Evolutionary conservation across 2,797 vertebrate species (phyloP).

Genomic region (Synanceia verrucosa): DNA sequence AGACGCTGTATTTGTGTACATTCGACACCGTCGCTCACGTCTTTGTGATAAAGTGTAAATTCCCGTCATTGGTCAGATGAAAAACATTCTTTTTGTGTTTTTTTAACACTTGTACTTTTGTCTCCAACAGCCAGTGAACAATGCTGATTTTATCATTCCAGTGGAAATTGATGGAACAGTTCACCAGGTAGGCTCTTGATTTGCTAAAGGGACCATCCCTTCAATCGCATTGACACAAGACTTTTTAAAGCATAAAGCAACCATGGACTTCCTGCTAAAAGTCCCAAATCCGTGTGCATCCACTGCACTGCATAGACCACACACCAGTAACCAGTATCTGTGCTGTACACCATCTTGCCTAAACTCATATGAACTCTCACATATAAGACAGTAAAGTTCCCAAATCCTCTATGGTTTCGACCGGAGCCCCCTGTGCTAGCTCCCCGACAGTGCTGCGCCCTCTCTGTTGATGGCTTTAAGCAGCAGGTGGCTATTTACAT

Average conservation of each 20-base stretch:
- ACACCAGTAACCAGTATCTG: not conserved
- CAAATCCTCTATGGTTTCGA: not conserved
- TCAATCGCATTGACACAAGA: not conserved
- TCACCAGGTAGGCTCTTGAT: slow-evolving; percentile 88
- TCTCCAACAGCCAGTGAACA: slow-evolving; percentile 92
- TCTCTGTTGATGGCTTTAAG: slow-evolving; percentile 75
- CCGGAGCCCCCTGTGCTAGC: not conserved
- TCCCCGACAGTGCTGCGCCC: slow-evolving; percentile 68
- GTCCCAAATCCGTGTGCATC: not conserved
- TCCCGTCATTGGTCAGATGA: not conserved
- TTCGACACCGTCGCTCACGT: not conserved
- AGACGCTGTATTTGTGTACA: slow-evolving; percentile 5
- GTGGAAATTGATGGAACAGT: slow-evolving; percentile 97
- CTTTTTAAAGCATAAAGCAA: not conserved
- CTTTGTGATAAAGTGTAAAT: not conserved
- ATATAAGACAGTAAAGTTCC: not conserved
- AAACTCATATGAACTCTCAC: not conserved
- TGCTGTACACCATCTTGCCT: not conserved
- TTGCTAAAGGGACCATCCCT: not conserved
- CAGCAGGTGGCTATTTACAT: slow-evolving; percentile 84
- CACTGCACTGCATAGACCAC: not conserved
- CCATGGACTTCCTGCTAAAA: not conserved
- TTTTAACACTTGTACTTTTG: slow-evolving; percentile 37
- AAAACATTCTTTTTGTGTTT: not conserved
- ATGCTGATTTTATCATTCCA: slow-evolving; percentile 99